These are phyloP conservation scores for Malacoraja senta DNA, from an alignment of 2,797 vertebrate genomes.

Conservation along the genomic window DNA sequence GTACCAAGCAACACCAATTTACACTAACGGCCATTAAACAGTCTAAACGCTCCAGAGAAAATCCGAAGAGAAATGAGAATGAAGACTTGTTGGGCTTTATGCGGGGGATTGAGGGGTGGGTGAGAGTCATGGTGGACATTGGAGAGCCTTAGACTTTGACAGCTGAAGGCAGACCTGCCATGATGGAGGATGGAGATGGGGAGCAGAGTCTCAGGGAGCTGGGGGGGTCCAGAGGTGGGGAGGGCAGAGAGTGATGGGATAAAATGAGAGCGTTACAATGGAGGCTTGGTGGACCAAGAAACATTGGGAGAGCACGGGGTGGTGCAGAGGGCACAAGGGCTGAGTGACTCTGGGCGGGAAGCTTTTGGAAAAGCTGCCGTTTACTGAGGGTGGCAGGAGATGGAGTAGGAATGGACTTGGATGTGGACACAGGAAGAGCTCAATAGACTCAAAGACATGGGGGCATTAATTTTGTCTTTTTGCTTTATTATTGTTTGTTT, in stretches of 20 bases:
- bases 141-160: neutral
- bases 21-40: no score
- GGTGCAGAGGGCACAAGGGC: no score
- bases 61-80: neutral
- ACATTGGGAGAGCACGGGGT: neutral
- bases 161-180: neutral
- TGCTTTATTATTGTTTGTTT: no score
- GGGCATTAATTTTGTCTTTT: no score
- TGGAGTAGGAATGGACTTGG: no score
- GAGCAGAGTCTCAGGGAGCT: neutral
- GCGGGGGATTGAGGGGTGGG: neutral
- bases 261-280: no score
- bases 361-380: no score
- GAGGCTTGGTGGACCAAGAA: neutral
- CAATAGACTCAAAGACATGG: no score
- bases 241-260: neutral
- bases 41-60: no score
- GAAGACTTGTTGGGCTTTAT: neutral
- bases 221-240: neutral
- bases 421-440: no score
- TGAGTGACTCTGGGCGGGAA: neutral
- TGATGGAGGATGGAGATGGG: no score
- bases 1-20: no score
- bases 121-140: neutral
- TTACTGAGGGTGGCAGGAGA: neutral